Percentiles rank a stretch among this genome's conserved stretches.
Conservation (phyloP, 2,113 vertebrate species). For the Notiomystis cincta region DNA sequence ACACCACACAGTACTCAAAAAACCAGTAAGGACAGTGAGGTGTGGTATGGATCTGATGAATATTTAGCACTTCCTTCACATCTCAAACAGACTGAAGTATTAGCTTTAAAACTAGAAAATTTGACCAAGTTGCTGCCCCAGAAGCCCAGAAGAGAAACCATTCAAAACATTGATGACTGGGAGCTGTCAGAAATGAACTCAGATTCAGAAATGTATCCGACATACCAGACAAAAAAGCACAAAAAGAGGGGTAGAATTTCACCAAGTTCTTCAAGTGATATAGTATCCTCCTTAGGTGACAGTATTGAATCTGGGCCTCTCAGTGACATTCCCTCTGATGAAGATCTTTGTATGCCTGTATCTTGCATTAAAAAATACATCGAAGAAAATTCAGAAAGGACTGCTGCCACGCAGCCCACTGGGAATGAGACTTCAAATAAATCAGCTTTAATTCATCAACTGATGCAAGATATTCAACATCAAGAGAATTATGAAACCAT, state of each 20-base stretch:
- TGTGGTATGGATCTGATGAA: conserved; percentile 95
- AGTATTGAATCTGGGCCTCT: conserved; percentile 90
- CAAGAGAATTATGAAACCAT: conserved; percentile 85
- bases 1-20: conserved; percentile 21
- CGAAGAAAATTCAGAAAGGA: conserved; percentile 54
- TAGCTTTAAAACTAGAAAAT: conserved; percentile 89
- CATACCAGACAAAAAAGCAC: conserved; percentile 70
- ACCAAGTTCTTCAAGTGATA: conserved; percentile 88
- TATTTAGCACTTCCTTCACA: conserved; percentile 94
- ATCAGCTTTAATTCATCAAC: conserved; percentile 80
- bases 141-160: conserved; percentile 73
- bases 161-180: conserved; percentile 95
- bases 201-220: conserved; percentile 81
- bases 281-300: conserved; percentile 84
- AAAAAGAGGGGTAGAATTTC: conserved; percentile 76
- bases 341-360: conserved; percentile 73
- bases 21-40: conserved; percentile 45
- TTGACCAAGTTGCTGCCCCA: conserved; percentile 86
- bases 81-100: conserved; percentile 88
- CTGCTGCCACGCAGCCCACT: neutral
- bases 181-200: conserved; percentile 90
- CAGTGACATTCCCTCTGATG: conserved; percentile 88
- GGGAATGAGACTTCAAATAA: conserved; percentile 70
- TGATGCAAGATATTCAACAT: conserved; percentile 88
- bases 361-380: conserved; percentile 63